Evolutionary conservation across 2,113 vertebrate genomes (phyloP), one percentile per base, ranked within the genome.

Genomic region (Aptenodytes forsteri): DNA sequence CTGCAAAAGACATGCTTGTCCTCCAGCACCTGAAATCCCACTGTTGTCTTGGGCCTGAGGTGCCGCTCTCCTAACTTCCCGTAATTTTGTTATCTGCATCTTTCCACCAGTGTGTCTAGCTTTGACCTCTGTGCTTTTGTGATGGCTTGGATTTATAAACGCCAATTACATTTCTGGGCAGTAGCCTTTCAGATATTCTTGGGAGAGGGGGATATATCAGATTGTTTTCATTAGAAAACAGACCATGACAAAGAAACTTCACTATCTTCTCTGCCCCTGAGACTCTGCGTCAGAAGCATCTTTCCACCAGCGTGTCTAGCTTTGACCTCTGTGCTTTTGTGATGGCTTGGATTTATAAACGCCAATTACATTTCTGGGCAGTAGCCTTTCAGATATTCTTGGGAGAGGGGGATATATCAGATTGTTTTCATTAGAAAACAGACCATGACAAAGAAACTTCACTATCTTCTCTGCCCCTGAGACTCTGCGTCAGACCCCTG

Each of bases 401-500:
- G 25, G 8, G 36, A 61, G 36, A 65, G 32, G 11, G 13, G 26
- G 10, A 29, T 59, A 7, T 29, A 65, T 56, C 26, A 66, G 19
- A 6, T 38, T 66, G 17, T 66, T 82, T 89, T 89, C n/a, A 23
- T 52, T 76, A 79, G 40, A 82, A 76, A 84, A 18, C 23, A 81
- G 38, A 54, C 26, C 3, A 4, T 44, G 20, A 27, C 32, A 64
- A 65, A 90, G 47, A n/a, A 81, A 78, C 34, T 59, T 56, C 7
- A 1, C 27, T 49, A 0, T 55, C 23, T 11, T 61, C 17, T 58
- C 50, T 84, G 50, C 11, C 23, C 13, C 18, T 0, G 1, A 25
- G 44, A 7, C n/a, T 52, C 23, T 2, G 3, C 0, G 0, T 13
- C 4, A 11, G 34, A 25, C 4, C 11, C 27, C 10, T 40, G 65